Conservation (phyloP, 2,113 vertebrate genomes). For the Perca fluviatilis region DNA sequence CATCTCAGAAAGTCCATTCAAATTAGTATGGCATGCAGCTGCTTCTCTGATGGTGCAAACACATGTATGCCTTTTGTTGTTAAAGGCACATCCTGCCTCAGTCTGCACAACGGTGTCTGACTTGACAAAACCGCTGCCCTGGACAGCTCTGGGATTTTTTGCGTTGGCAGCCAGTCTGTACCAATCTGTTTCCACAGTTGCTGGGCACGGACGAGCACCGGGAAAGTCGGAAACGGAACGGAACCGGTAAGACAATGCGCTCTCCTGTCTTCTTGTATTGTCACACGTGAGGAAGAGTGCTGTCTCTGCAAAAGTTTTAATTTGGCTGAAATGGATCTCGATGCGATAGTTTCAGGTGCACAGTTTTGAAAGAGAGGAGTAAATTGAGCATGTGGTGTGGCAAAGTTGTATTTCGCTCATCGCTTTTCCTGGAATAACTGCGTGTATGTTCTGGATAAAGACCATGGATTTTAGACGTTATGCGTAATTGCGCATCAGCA, state of each 20-base stretch:
- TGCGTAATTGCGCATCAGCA: conserved; percentile 62
- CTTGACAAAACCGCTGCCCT: conserved; percentile 45
- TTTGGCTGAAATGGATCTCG: conserved; percentile 17
- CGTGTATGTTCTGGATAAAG: neutral
- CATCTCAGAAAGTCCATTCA: neutral
- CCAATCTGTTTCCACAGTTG: conserved; percentile 62
- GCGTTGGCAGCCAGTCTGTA: conserved; percentile 55
- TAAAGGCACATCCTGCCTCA: conserved; percentile 29
- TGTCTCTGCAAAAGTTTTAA: conserved; percentile 46
- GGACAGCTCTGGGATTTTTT: conserved; percentile 48
- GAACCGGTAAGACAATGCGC: conserved; percentile 71
- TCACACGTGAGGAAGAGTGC: neutral
- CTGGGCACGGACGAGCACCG: conserved; percentile 66
- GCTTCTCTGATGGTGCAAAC: neutral
- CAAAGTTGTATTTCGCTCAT: conserved; percentile 42
- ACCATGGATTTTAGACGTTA: neutral
- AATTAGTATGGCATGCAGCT: neutral
- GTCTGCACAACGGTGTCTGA: neutral
- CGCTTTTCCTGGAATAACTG: neutral
- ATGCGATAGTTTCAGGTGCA: conserved; percentile 22
- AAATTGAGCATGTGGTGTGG: neutral
- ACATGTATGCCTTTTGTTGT: conserved; percentile 2
- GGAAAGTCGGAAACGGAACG: conserved; percentile 63
- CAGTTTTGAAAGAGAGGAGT: neutral
- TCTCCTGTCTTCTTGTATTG: neutral